Evolutionary conservation across 2,888 invertebrate genomes (phyloP), one percentile per base, ranked within the genome.

Genomic region (Torymus auratus): DNA sequence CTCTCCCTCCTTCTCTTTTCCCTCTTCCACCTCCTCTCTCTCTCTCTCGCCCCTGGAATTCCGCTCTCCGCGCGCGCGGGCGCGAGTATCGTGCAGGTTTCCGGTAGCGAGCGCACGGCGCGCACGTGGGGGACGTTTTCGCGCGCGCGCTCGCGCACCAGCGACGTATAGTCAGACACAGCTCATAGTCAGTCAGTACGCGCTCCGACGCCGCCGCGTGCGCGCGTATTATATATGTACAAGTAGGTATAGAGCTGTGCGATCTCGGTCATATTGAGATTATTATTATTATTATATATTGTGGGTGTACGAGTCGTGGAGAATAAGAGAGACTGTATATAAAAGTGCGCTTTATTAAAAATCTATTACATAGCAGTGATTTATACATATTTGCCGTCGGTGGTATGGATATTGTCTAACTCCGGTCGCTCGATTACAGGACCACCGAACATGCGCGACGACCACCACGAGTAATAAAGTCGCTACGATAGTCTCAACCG

Each of bases 81-180:
- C 55, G 13, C 13, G 64, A 55, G n/a, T 3, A 52, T 23, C 60
- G 68, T 14, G 41, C 58, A 53, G 56, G 13, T 20, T 41, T 11
- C 20, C n/a, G 17, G 41, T 41, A 41, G 70, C 41, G 67, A 11
- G 64, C 28, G 53, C n/a, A 58, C 53, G 58, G 52, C 70, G 53
- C 17, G 41, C 73, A 73, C 68, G 61, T 73, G 70, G 65, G 78
- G 72, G 78, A 78, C 78, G 78, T 78, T 78, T 78, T 78, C 78
- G 78, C 78, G 78, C 67, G 55, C 55, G 14, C 13, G 14, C 56
- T 5, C 56, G 2, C 14, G 61, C 52, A 15, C 65, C 68, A 13
- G 61, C 50, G 41, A n/a, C 17, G 53, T 20, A 20, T 5, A 41
- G 41, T 7, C 7, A 41, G 41, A 7, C 41, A 41, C 41, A 7